These are phyloP conservation scores for Lineus longissimus DNA, from an alignment of 1,140 invertebrate genomes.

Conservation along the genomic window DNA sequence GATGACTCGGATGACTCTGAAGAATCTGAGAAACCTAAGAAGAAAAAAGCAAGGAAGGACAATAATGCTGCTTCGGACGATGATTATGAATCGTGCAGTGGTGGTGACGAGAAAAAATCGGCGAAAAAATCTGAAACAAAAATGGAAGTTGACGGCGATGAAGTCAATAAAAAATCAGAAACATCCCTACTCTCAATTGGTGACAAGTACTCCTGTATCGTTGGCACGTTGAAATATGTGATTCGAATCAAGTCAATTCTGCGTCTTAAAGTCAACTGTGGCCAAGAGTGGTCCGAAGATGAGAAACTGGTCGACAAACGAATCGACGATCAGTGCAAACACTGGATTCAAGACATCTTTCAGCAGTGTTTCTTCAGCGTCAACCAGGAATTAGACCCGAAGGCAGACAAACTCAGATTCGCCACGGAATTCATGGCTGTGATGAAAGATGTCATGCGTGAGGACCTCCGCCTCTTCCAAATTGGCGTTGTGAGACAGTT, in stretches of 20 bases:
- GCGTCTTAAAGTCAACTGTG: background rate
- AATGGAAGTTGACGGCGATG: slow-evolving; percentile 1
- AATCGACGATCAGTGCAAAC: background rate
- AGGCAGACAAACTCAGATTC: background rate
- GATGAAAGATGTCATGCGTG: background rate
- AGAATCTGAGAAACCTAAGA: background rate
- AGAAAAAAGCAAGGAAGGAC: background rate
- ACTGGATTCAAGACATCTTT: background rate
- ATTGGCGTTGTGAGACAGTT: background rate
- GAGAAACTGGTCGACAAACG: background rate
- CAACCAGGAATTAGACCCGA: slow-evolving; percentile 2
- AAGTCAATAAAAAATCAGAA: no score
- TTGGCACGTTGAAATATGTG: background rate
- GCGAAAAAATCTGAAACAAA: no score
- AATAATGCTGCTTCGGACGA: background rate
- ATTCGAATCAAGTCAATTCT: background rate
- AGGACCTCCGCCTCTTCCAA: background rate
- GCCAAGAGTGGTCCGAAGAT: background rate
- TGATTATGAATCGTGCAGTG: background rate
- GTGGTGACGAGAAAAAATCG: background rate
- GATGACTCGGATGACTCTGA: background rate
- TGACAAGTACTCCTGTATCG: slow-evolving; percentile 1
- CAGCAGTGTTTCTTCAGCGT: background rate
- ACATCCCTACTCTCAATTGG: background rate
- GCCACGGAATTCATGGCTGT: background rate